These are phyloP conservation scores for Oenanthe oenanthe DNA, from an alignment of 2,113 vertebrate species.

Conservation along the genomic window DNA sequence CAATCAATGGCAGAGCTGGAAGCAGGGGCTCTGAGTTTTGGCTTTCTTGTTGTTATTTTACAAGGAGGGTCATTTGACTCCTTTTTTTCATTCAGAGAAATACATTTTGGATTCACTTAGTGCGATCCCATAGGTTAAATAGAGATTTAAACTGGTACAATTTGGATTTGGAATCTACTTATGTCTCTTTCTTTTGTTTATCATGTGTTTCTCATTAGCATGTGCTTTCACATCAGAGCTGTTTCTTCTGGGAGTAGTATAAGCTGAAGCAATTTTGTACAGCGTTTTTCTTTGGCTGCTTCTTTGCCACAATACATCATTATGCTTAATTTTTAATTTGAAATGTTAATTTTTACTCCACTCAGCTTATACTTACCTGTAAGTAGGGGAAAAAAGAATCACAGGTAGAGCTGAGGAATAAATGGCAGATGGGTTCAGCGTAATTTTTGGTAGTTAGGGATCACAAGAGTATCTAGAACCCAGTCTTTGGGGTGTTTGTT, in stretches of 20 bases:
- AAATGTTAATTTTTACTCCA: background rate
- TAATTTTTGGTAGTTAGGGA: background rate
- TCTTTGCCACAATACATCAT: background rate
- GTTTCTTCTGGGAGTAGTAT: background rate
- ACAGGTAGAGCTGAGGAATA: background rate
- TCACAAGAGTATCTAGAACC: background rate
- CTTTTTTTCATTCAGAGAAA: background rate
- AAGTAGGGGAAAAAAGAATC: background rate
- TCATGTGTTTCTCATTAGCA: background rate
- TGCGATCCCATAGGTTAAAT: background rate
- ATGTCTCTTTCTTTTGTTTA: background rate
- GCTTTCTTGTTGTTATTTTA: background rate
- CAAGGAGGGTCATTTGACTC: background rate
- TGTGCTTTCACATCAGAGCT: background rate
- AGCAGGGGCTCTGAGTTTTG: background rate
- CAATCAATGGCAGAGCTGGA: background rate
- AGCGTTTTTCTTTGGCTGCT: background rate
- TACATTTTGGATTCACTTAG: background rate
- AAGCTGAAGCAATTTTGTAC: background rate
- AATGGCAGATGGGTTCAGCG: background rate
- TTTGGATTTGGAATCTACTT: background rate
- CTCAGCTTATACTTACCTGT: background rate
- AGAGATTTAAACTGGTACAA: background rate
- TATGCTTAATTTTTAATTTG: background rate
- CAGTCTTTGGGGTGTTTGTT: background rate